Evolutionary conservation across 2,797 vertebrate genomes (phyloP), one percentile per base, ranked within the genome.

Genomic region (Pangasius sanitwongsei): DNA sequence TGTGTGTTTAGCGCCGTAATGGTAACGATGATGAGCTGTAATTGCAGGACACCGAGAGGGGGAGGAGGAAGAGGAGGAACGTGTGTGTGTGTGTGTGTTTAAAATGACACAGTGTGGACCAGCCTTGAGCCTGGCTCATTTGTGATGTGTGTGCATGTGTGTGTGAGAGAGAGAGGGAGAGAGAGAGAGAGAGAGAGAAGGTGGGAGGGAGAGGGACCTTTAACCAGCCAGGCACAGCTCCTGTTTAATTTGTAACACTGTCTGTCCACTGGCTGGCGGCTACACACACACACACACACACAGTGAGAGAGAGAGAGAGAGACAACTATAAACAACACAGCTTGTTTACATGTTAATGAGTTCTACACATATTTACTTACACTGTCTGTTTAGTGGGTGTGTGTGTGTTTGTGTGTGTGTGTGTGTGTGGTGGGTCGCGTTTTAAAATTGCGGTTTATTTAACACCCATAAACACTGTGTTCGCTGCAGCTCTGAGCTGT

Each of bases 241-340:
- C 89, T 92, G 88, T 92, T 93, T 92, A 91, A 94, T 94, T 94
- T 94, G 92, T 93, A 91, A 92, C 89, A 86, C 65, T 90, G 83
- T 81, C 81, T 87, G 83, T 83, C 61, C 86, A 53, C 61, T n/a
- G 67, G 80, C 34, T 83, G 53, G 70, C n/a, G 53, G 44, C 15
- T 31, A 48, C 23, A 63, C 37, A 85, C 63, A 25, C 6, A 31
- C 53, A 63, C 31, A 59, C 78, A 57, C 77, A 81, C 53, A 57
- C 48, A 78, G 41, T 48, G 20, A 44, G 20, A 75, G 20, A 44
- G 20, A 75, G n/a, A 72, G 6, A 72, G 34, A 72, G 34, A 78
- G 2, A 59, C 20, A 59, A 61, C 87, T 74, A 83, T 41, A 81
- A 82, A 82, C 65, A 87, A 57, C 65, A 74, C 53, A 57, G 87